Evolutionary conservation across 2,797 vertebrate genomes (phyloP).

Genomic region (Manis crassicaudata): DNA sequence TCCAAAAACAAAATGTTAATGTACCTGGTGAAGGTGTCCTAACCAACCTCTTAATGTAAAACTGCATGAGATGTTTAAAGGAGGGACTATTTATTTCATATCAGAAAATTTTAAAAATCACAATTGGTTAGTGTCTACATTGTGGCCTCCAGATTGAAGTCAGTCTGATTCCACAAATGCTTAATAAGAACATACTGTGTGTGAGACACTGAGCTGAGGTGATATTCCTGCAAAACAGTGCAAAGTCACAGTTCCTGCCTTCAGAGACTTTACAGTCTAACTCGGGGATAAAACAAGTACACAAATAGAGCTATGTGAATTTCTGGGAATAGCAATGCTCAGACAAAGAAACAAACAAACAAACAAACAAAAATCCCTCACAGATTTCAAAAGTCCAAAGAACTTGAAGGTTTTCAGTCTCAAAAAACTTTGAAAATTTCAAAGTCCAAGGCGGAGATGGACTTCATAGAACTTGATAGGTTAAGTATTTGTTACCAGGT

Average conservation of each 20-base stretch:
- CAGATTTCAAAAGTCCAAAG: not conserved
- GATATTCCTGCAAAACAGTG: not conserved
- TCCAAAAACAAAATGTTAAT: not conserved
- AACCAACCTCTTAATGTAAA: constrained; percentile 1
- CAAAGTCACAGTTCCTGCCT: not conserved
- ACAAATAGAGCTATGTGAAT: not conserved
- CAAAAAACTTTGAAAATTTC: constrained; percentile 38
- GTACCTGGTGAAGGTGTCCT: not conserved
- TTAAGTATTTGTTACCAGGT: constrained; percentile 5
- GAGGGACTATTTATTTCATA: not conserved
- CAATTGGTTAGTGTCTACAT: not conserved
- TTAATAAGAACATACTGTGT: not conserved
- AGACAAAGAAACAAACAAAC: not conserved
- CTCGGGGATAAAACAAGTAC: not conserved
- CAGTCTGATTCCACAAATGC: not conserved
- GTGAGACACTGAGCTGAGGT: not conserved
- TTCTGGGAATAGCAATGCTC: constrained; percentile 8
- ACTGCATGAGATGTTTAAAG: not conserved
- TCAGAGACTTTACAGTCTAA: not conserved
- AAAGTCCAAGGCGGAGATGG: not conserved
- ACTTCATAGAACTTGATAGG: not conserved
- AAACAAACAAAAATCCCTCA: not conserved
- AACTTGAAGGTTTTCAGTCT: constrained; percentile 9
- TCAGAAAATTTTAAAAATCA: constrained; percentile 6
- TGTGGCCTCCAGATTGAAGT: not conserved